Evolutionary conservation across 2,797 vertebrate species (phyloP).

Genomic region (Avahi laniger): DNA sequence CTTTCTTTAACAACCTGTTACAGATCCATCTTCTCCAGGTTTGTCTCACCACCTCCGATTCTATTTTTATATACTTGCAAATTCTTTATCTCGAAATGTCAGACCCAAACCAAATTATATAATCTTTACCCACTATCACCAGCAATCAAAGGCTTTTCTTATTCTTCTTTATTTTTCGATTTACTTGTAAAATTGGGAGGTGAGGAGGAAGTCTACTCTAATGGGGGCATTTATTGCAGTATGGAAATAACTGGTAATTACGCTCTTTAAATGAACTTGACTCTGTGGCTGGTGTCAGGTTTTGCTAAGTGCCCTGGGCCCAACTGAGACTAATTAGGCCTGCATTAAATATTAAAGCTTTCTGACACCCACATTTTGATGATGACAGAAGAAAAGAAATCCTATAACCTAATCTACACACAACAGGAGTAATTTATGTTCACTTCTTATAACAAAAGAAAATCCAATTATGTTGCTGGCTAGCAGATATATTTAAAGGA

Average conservation of each 20-base stretch:
- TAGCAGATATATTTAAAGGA: slow-evolving; percentile 84
- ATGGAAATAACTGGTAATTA: slow-evolving; percentile 85
- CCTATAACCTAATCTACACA: slow-evolving; percentile 86
- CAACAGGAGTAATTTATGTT: slow-evolving; percentile 88
- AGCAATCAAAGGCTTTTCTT: slow-evolving; percentile 64
- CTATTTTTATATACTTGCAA: slow-evolving; percentile 53
- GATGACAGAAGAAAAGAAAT: slow-evolving; percentile 87
- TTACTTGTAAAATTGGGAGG: slow-evolving; percentile 72
- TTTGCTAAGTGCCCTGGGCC: slow-evolving; percentile 87
- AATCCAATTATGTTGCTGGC: slow-evolving; percentile 86
- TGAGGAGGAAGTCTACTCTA: slow-evolving; percentile 68
- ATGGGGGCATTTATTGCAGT: slow-evolving; percentile 71
- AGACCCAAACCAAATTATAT: slow-evolving; percentile 77
- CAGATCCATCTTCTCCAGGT: not conserved
- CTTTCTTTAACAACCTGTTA: slow-evolving; percentile 57
- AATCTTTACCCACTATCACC: slow-evolving; percentile 77
- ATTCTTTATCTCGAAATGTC: slow-evolving; percentile 80
- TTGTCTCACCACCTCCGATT: slow-evolving; percentile 21
- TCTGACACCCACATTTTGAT: slow-evolving; percentile 85
- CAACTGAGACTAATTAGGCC: slow-evolving; percentile 89
- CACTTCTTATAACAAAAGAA: slow-evolving; percentile 85
- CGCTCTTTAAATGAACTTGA: slow-evolving; percentile 88
- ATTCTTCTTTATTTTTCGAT: slow-evolving; percentile 63
- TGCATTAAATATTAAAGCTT: slow-evolving; percentile 90
- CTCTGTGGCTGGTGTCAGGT: slow-evolving; percentile 85